These are phyloP conservation scores for Ciconia nigra DNA, from an alignment of 2,797 vertebrate genomes.

Conservation along the genomic window DNA sequence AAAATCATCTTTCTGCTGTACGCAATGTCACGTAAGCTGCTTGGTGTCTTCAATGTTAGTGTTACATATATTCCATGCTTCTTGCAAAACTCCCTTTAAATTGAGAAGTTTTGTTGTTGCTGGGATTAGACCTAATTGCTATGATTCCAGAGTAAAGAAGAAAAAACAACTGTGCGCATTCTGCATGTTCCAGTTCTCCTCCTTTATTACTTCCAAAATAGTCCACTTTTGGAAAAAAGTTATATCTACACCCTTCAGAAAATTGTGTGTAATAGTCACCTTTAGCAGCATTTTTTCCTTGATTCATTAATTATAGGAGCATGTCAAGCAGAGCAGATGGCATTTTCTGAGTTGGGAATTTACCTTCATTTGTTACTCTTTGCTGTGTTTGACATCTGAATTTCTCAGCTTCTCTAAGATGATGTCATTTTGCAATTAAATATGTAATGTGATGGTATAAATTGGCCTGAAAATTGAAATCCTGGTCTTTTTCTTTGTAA, in stretches of 20 bases:
- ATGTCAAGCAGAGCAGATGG: background rate
- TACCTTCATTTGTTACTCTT: constrained; percentile 6
- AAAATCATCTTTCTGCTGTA: background rate
- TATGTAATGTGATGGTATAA: background rate
- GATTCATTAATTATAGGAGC: background rate
- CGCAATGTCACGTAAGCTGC: background rate
- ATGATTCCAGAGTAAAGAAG: background rate
- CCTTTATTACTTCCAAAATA: background rate
- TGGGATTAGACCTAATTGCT: background rate
- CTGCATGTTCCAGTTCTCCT: background rate
- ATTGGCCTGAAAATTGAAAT: background rate
- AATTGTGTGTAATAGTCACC: background rate
- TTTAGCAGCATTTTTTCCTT: background rate
- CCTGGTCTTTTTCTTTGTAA: background rate
- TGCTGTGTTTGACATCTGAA: background rate
- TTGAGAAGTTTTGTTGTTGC: background rate
- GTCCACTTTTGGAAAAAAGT: background rate
- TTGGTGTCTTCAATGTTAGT: background rate
- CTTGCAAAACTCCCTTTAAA: background rate
- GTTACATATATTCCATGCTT: background rate
- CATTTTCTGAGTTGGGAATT: constrained; percentile 1
- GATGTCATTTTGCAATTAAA: background rate
- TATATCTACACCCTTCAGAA: background rate
- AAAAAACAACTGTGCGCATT: background rate
- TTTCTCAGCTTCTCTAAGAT: background rate